Base-by-base conservation (phyloP, 2,797 vertebrate species). In the Falco naumanni region DNA sequence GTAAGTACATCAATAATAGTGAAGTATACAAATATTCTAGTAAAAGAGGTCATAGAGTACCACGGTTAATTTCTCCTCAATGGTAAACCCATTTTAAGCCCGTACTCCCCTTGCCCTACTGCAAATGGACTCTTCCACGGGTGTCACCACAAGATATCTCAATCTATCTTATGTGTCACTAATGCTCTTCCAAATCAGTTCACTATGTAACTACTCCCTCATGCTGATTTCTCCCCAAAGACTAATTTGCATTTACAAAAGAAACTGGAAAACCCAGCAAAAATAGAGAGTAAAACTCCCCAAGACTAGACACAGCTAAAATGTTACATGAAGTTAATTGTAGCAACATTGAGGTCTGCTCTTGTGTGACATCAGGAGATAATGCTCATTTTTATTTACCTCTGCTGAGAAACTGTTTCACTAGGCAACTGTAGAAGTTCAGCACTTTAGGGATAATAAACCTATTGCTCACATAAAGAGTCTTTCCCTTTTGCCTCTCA, bases 271-370 rank as follows among this genome's bases (percentile, higher is more conserved):
- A 56, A 70, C 57, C 2, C 1, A 31, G 6, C 3, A 18, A 29
- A 60, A 65, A 48, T 31, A 61, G 56, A 25, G 2, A 25, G 0
- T 28, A 64, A 68, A 71, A 37, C 9, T 0, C 0, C 2, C 2
- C 15, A 39, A 48, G 39, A n/a, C 2, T 53, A 21, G 1, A 71
- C 8, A 43, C 11, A 84, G 29, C 13, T 59, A 48, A 71, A 84
- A 82, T 70, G n/a, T 8, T 45, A 0, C 25, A n/a, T 53, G 45
- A 63, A 54, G 19, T 22, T 75, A 64, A 48, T 50, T 26, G 22
- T 4, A 74, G 3, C 11, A 65, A 39, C 21, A 4, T 56, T 34
- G n/a, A 64, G 7, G 7, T 88, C 43, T 61, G 11, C 2, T 50
- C 28, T 80, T 76, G 48, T 65, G 57, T 74, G 39, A n/a, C 13